Base-by-base conservation (phyloP, 2,113 vertebrate genomes). In the Peromyscus maniculatus region DNA sequence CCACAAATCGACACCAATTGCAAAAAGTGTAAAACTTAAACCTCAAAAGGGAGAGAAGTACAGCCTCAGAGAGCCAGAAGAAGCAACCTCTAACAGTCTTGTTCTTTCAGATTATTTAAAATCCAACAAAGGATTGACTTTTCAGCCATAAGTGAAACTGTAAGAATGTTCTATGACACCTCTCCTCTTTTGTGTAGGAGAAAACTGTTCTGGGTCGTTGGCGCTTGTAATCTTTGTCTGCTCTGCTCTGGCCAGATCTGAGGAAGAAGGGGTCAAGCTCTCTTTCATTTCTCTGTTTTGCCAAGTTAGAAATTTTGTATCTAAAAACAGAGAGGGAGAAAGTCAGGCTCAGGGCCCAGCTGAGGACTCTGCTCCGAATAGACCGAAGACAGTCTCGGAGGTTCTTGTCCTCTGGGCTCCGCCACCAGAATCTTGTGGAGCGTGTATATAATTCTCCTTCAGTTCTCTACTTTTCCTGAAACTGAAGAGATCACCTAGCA, bases 251-350 rank as follows among this genome's bases (percentile, higher is more conserved):
- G n/a, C n/a, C 43, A 80, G 66, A 80, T 89, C 59, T 93, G 75
- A 93, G 71, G 67, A 96, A 95, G 88, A 96, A 95, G 93, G 49
- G 55, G 74, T 91, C 77, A 93, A 90, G 24, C 95, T 96, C 86
- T 75, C 93, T 86, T 96, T 46, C 17, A 46, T 79, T 84, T 92
- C 72, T 88, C 55, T 90, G 39, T 95, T 97, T 87, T 87, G 71
- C 89, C 15, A 36, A 96, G 92, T 87, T 52, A 94, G 55, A 95
- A 89, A 96, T 89, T 3, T 26, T 83, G 64, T 96, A 66, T 96
- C 87, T 86, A 62, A 94, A 59, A 24, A 75, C 69, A 94, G 62
- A 33, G 3, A n/a, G 9, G 28, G 83, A 93, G 83, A 52, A 80
- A 86, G 24, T 3, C 31, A 91, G 89, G 62, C 26, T 62, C 3